phyloP scores from a whole-genome alignment of 1,140 invertebrate species.

The Alviniconcha marisindica region DNA sequence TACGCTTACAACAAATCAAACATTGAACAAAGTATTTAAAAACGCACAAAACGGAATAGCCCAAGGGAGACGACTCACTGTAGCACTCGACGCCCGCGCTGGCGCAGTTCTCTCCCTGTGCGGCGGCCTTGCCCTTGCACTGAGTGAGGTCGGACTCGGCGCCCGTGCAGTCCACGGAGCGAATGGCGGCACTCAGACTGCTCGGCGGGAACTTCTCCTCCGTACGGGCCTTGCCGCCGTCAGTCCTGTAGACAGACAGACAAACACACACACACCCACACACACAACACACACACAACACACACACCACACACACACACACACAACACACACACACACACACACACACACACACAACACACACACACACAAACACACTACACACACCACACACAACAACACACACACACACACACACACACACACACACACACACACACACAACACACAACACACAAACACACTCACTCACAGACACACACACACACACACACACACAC shows the following conservation, averaged over 20 bases:
- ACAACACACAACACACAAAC: no score
- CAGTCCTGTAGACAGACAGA: background rate
- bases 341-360: background rate
- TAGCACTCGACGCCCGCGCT: conserved; percentile 26
- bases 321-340: no score
- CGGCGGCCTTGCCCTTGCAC: background rate
- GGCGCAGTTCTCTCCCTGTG: background rate
- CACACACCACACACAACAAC: no score
- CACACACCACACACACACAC: no score
- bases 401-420: background rate
- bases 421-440: background rate
- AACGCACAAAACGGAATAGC: background rate
- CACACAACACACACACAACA: no score
- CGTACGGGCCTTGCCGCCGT: conserved; percentile 1
- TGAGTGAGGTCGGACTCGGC: background rate
- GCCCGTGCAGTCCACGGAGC: conserved; percentile 9
- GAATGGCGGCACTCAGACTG: background rate
- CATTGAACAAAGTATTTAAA: background rate
- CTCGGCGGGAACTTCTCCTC: conserved; percentile 11
- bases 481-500: no score
- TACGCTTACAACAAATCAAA: background rate
- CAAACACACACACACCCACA: background rate
- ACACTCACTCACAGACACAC: background rate
- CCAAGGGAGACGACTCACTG: conserved; percentile 1
- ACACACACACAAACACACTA: background rate